Conservation (phyloP, 2,888 invertebrate species). For the Entomobrya proxima region DNA sequence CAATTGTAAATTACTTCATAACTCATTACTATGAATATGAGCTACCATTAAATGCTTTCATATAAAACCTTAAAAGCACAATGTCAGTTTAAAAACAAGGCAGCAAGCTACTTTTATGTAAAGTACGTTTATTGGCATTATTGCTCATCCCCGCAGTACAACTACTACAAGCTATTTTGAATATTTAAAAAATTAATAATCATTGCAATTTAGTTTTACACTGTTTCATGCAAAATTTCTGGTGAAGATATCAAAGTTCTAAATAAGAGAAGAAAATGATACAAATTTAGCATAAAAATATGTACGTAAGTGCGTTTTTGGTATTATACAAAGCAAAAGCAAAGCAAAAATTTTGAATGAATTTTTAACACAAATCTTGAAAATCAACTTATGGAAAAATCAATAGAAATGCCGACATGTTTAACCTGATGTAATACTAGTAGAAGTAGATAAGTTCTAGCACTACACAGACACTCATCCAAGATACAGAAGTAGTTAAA, state of each 20-base stretch:
- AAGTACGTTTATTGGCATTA: no score
- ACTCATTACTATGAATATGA: conserved; percentile 30
- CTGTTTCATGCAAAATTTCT: no score
- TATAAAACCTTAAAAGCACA: conserved; percentile 28
- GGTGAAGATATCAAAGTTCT: no score
- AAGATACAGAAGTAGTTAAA: not conserved
- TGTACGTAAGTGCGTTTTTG: no score
- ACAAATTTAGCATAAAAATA: no score
- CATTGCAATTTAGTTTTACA: no score
- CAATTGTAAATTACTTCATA: conserved; percentile 6
- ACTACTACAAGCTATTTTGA: no score
- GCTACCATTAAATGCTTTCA: not conserved
- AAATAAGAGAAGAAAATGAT: no score
- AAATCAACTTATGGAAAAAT: conserved; percentile 2
- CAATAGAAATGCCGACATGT: conserved; percentile 56
- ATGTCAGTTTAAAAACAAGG: not conserved
- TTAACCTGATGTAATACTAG: conserved; percentile 38
- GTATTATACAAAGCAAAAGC: not conserved
- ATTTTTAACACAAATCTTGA: not conserved
- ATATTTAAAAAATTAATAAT: no score
- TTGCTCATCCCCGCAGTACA: no score
- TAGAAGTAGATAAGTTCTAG: not conserved
- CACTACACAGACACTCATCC: not conserved
- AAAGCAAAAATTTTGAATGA: conserved; percentile 5
- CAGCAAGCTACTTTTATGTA: no score